These are phyloP conservation scores for Sminthurinus signatus DNA, from an alignment of 1,140 invertebrate genomes.

Conservation along the genomic window DNA sequence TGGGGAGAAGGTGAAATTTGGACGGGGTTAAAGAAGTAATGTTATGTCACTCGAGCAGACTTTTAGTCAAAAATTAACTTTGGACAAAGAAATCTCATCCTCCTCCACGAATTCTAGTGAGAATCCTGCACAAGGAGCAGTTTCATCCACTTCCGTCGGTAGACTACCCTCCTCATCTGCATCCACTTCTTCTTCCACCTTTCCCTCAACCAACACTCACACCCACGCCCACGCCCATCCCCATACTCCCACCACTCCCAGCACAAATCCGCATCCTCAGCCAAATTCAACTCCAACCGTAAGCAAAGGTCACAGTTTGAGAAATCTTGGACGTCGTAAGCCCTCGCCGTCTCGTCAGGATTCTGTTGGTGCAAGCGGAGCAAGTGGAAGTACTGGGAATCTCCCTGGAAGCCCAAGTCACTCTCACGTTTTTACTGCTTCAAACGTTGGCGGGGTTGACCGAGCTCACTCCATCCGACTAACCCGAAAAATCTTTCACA, in stretches of 20 bases:
- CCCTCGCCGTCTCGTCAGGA: slow-evolving; percentile 12
- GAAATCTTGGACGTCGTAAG: slow-evolving; percentile 1
- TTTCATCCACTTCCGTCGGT: not conserved
- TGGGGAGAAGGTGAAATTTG: too few relatives aligned
- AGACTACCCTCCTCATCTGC: not conserved
- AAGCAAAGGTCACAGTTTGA: not conserved
- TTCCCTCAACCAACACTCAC: not conserved
- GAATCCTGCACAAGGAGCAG: not conserved
- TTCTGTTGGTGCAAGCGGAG: not conserved
- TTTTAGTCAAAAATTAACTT: slow-evolving; percentile 31
- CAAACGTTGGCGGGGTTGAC: slow-evolving; percentile 21
- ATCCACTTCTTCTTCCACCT: not conserved
- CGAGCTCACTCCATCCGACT: slow-evolving; percentile 29
- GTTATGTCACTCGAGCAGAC: slow-evolving; percentile 33
- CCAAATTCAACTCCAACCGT: too few relatives aligned
- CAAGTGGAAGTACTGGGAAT: slow-evolving; percentile 4
- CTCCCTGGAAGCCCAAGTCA: not conserved
- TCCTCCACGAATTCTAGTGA: slow-evolving; percentile 5
- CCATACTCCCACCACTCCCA: not conserved
- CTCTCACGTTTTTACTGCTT: not conserved
- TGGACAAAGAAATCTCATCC: slow-evolving; percentile 17
- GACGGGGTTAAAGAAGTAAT: slow-evolving; percentile 7
- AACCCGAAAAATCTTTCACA: slow-evolving; percentile 38
- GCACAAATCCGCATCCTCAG: too few relatives aligned
- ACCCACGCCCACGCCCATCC: too few relatives aligned